Evolutionary conservation across 2,113 vertebrate species (phyloP), one percentile per base, ranked within the genome.

Genomic region (Eubucco bourcierii): DNA sequence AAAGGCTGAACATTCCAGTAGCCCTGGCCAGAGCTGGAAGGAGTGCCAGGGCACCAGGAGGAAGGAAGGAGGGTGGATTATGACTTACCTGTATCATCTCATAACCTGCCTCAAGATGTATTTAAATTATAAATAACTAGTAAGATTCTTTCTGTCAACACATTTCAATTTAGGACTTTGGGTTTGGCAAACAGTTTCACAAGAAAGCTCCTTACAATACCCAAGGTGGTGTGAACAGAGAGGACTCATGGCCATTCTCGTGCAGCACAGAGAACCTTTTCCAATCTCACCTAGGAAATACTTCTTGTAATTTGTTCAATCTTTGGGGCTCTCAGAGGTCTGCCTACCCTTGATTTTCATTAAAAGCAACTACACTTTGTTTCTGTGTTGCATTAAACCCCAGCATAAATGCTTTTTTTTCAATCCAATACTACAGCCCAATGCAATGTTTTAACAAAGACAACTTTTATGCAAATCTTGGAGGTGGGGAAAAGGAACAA

Each of bases 131-230:
- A 94, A 92, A 93, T 93, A 95, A 94, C 93, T 88, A 90, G 75
- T 58, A 82, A 95, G 95, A 95, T 90, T 93, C 93, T 82, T 97
- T 96, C 97, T 97, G 96, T 97, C 97, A 96, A 95, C 97, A 95
- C 93, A 68, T 97, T 97, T 97, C 96, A 97, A 97, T 97, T 97
- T 95, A 91, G 83, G 92, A 94, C 90, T 95, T 90, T 65, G 81
- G 65, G 55, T 95, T 87, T 96, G 94, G 95, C 96, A 96, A 97
- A 94, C 87, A 95, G 76, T 93, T 97, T 93, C 96, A 93, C 90
- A 95, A 93, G 95, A 97, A 95, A 96, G 47, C 84, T 79, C 88
- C 92, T 97, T 95, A 93, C 93, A 95, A 79, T 95, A 94, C 85
- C 47, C 85, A 70, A 78, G 94, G 52, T 2, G 5, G 37, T 92